Evolutionary conservation across 2,888 invertebrate genomes (phyloP), one percentile per base, ranked within the genome.

Genomic region (Noctua fimbriata): DNA sequence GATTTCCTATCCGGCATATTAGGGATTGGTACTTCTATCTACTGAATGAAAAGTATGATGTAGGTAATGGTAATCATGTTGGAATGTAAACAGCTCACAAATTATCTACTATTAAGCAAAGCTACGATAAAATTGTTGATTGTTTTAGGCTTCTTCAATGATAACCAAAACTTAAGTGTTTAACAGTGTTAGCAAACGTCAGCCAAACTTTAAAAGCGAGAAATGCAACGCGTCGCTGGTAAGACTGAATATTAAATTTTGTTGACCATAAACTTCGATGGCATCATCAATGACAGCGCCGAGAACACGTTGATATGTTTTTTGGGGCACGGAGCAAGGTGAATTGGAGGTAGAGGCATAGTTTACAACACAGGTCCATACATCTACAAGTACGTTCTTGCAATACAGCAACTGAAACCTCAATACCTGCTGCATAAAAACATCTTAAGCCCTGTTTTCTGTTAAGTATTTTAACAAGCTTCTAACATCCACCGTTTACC

Each of bases 401-500:
- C 16, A 60, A 28, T 47, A 12, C 28, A 28, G 10, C 16, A 36
- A 16, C 10, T 16, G 21, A 47, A 73, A 73, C n/a, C 32, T 44
- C 32, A 18, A 73, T 21, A 21, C 14, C 24, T 21, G 55, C 10
- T 16, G 1, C 21, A 24, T 18, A 47, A n/a, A 60, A 49, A 21
- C 16, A 21, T 47, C 28, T 24, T 14, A 28, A 4, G 6, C n/a
- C 14, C 9, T 32, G 58, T 5, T 41, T 52, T 52, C 24, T 63
- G 16, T 41, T 12, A 49, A 21, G 21, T 76, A 76, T 16, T 18
- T 14, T 36, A 76, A 77, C 49, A 69, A 80, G 47, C 82, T n/a
- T 74, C n/a, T 16, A 81, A 75, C 28, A 9, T 75, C 16, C 41
- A 66, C 66, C 52, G 36, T 84, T 78, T 55, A 63, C n/a, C 24